Percentiles rank a stretch among this genome's conserved stretches.
These are phyloP conservation scores for Cairina moschata DNA, from an alignment of 2,113 vertebrate genomes.

Conservation along the genomic window DNA sequence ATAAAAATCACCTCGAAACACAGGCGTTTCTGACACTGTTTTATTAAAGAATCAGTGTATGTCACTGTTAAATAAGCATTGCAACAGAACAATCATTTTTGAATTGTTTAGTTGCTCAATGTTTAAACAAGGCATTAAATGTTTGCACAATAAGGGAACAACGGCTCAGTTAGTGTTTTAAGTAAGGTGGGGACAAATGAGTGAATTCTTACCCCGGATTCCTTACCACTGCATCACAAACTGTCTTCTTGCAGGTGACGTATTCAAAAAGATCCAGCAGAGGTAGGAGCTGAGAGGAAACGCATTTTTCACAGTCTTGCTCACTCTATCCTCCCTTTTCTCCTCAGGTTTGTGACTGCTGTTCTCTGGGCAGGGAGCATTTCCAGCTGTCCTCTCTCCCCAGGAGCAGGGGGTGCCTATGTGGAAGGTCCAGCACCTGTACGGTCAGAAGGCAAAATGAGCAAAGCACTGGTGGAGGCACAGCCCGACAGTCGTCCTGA, in stretches of 20 bases:
- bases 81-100: background rate
- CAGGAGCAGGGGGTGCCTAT: background rate
- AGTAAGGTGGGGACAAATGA: background rate
- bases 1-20: background rate
- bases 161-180: background rate
- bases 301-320: background rate
- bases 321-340: background rate
- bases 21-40: background rate
- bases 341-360: background rate
- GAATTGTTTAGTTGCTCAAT: conserved; percentile 34
- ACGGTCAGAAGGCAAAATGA: accelerated
- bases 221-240: background rate
- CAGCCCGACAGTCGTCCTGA: background rate
- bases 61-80: background rate
- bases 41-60: background rate
- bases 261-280: background rate
- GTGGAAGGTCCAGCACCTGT: background rate
- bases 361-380: accelerated
- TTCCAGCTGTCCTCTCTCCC: background rate
- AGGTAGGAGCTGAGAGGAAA: background rate
- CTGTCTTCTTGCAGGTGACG: background rate
- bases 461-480: background rate
- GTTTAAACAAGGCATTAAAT: conserved; percentile 40
- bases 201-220: background rate
- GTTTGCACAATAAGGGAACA: background rate